A percentile compares a stretch with the other conserved stretches of the same genome.
phyloP scores from a whole-genome alignment of 64 coral and sea anemone genomes.

The Dendronephthya gigantea region DNA sequence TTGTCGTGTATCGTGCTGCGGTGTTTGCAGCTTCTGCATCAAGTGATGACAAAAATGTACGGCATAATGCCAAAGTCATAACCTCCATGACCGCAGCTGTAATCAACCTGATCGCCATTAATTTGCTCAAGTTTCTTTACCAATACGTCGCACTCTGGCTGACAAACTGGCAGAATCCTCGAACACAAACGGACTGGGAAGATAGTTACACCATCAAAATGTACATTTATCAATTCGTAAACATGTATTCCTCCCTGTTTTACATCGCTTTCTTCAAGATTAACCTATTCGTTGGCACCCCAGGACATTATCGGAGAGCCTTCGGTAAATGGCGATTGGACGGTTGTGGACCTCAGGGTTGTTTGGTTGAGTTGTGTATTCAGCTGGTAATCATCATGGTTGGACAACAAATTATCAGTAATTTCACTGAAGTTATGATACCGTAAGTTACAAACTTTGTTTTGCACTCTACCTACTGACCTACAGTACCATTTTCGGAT shows the following conservation, averaged over 20 bases:
- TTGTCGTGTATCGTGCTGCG: constrained; percentile 63
- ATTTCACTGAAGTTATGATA: constrained; percentile 53
- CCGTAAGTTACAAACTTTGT: constrained; percentile 49
- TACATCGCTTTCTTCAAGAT: constrained; percentile 70
- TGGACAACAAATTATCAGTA: constrained; percentile 55
- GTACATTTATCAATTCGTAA: constrained; percentile 61
- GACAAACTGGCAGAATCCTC: constrained; percentile 68
- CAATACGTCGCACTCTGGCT: constrained; percentile 47
- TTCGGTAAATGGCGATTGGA: constrained; percentile 38
- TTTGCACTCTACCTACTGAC: too few species aligned
- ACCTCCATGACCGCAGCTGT: constrained; percentile 49
- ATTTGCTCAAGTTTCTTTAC: constrained; percentile 49
- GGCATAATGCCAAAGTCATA: constrained; percentile 43
- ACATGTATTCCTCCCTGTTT: constrained; percentile 63
- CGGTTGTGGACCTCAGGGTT: constrained; percentile 45
- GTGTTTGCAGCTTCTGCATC: constrained; percentile 46
- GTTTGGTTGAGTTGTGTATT: constrained; percentile 50
- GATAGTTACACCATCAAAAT: constrained; percentile 56
- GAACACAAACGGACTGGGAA: constrained; percentile 45
- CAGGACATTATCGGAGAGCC: constrained; percentile 47
- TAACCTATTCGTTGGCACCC: constrained; percentile 41
- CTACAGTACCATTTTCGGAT: too few species aligned
- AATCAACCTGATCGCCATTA: constrained; percentile 53
- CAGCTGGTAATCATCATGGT: constrained; percentile 65
- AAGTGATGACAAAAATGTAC: constrained; percentile 21